Evolutionary conservation across 2,888 invertebrate genomes (phyloP), one percentile per base, ranked within the genome.

Genomic region (Orthonychiurus folsomi): DNA sequence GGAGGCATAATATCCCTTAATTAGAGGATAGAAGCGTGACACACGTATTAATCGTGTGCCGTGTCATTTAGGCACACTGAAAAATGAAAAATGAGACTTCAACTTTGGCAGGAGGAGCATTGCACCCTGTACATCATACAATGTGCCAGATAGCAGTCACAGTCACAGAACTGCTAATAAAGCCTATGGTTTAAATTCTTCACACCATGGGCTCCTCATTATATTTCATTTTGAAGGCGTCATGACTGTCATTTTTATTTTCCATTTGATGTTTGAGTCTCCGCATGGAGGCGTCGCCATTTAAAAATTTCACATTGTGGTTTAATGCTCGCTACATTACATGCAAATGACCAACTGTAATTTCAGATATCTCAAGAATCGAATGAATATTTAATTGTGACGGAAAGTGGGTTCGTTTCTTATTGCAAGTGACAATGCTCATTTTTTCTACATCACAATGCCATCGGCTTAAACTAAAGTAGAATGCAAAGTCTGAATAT

Each of bases 1-100:
- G 2, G 15, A 5, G 56, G 20, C 28, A 60, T 54, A 25, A 26
- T 56, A 59, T 57, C 59, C 62, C 62, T 62, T 65, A 65, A 65
- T 65, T 65, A 57, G 62, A 26, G 57, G 62, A 57, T 62, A 60
- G 59, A 56, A 62, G 65, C 65, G 62, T 65, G 65, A 65, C 65
- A 65, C 62, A 60, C 60, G 65, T 62, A 65, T 65, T 62, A 65
- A 58, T 61, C 57, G 27, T 57, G 28, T 24, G 57, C 62, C 28
- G 53, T 28, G n/a, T 23, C 27, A 37, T 5, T 37, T 15, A 37
- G 37, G 15, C 15, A 15, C 5, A 5, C 5, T 37, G 37, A 37
- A 37, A 37, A 37, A 37, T 37, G 5, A 37, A n/a, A 9, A 37
- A 37, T 37, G 37, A n/a, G 15, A 37, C 5, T 37, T 37, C 5